These are phyloP conservation scores for Nerophis lumbriciformis DNA, from an alignment of 2,113 vertebrate genomes.

Conservation along the genomic window DNA sequence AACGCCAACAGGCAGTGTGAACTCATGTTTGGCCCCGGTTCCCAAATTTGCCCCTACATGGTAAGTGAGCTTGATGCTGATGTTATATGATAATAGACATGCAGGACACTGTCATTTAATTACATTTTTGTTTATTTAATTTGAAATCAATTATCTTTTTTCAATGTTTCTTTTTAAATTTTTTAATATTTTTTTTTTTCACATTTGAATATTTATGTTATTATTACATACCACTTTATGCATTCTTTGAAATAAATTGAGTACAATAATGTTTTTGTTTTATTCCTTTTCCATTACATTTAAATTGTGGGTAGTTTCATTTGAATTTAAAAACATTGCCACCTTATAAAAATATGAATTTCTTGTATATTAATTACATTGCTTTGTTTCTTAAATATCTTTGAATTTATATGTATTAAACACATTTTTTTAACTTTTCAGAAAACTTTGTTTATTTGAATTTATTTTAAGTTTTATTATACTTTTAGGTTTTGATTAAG, in stretches of 20 bases:
- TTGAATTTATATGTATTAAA: too few relatives aligned
- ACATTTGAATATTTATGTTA: neutral
- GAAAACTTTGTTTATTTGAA: neutral
- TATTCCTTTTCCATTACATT: too few relatives aligned
- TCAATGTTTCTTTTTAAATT: neutral
- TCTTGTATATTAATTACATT: too few relatives aligned
- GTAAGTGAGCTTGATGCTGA: conserved; percentile 63
- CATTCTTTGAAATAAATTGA: neutral
- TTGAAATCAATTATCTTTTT: neutral
- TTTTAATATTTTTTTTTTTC: neutral
- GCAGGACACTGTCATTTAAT: too few relatives aligned
- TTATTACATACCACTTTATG: neutral
- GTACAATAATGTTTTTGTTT: too few relatives aligned
- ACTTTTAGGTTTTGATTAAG: neutral
- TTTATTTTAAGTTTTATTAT: neutral
- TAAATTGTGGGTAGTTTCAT: too few relatives aligned
- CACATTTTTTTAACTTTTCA: too few relatives aligned
- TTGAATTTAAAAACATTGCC: too few relatives aligned
- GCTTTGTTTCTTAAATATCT: too few relatives aligned
- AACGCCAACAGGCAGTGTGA: conserved; percentile 93
- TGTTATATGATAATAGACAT: too few relatives aligned
- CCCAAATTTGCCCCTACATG: conserved; percentile 93
- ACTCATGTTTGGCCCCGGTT: conserved; percentile 90
- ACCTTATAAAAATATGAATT: too few relatives aligned
- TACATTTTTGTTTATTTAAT: neutral